Conservation (phyloP, 2,113 vertebrate species). For the Bothrops jararaca region DNA sequence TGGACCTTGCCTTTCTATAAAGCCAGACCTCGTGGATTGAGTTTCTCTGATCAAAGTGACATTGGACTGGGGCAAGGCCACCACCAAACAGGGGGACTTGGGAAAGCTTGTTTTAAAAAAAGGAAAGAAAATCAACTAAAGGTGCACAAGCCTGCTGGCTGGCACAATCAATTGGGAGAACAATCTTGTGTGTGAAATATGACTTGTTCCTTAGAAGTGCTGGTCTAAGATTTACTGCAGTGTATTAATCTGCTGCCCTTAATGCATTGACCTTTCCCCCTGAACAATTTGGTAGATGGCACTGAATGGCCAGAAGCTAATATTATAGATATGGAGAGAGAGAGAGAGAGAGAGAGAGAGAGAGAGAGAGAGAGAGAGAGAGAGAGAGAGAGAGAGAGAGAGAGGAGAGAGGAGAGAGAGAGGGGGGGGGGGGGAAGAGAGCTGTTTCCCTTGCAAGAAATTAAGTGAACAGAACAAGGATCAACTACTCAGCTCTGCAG, state of each 20-base stretch:
- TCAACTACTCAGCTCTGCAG: conserved; percentile 3
- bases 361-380: neutral
- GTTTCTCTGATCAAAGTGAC: conserved; percentile 76
- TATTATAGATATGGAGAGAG: conserved; percentile 66
- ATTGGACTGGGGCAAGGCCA: conserved; percentile 61
- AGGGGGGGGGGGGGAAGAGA: no score
- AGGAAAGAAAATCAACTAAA: conserved; percentile 8
- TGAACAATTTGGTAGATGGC: conserved; percentile 57
- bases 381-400: no score
- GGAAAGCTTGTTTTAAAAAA: conserved; percentile 71
- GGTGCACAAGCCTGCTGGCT: conserved; percentile 47
- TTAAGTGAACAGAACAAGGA: conserved; percentile 30
- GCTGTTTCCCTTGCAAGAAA: conserved; percentile 35
- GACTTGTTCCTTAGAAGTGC: conserved; percentile 58
- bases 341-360: neutral
- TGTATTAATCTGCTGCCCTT: conserved; percentile 72
- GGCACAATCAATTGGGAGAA: conserved; percentile 58
- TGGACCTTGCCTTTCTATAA: conserved; percentile 72
- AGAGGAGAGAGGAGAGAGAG: no score
- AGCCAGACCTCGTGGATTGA: conserved; percentile 74
- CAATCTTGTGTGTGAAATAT: conserved; percentile 69
- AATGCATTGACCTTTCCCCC: conserved; percentile 71
- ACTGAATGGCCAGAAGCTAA: conserved; percentile 70
- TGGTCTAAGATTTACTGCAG: conserved; percentile 69
- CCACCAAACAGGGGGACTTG: conserved; percentile 66